Base-by-base conservation (phyloP, 1,140 invertebrate genomes). In the Anoplolepis gracilipes region DNA sequence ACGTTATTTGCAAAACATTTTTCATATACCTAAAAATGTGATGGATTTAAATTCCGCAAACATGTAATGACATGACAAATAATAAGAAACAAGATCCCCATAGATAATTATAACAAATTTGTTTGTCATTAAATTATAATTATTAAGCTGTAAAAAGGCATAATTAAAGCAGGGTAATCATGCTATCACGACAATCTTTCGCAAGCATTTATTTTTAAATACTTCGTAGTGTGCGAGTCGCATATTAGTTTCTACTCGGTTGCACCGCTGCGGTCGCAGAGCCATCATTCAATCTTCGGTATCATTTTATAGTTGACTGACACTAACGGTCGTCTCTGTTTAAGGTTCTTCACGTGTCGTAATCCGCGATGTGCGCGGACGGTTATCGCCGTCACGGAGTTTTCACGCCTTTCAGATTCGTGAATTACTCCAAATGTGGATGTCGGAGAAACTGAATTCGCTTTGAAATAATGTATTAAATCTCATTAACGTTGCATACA, bases 261-360 rank as follows among this genome's bases (percentile, higher is more conserved):
- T 13, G 28, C 53, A 25, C 30, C 16, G 36, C 65, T 55, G 53
- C 39, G 39, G 30, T 67, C 70, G 4, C 22, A 64, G n/a, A 49
- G 55, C 49, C 53, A 70, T 88, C 42, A 79, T 88, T 78, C 59
- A 88, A 88, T 88, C 75, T 57, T 46, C 46, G 42, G 61, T 79
- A 82, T 72, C 87, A 53, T 82, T 88, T 88, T 61, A 30, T 59
- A 55, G 49, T 85, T 82, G 81, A 77, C 85, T 88, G 87, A 42
- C 39, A 53, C 42, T 89, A 88, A 88, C 72, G 57, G 61, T 69
- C 77, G 16, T 53, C 78, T 85, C 67, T 85, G 42, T 84, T 88
- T 87, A 85, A 69, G 62, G 55, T 70, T 70, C 55, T 36, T 46
- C 30, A 36, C 39, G 36, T 69, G 61, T 70, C 42, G 39, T 59